These are phyloP conservation scores for Diplolepis rosae DNA, from an alignment of 2,888 invertebrate species.

Conservation along the genomic window DNA sequence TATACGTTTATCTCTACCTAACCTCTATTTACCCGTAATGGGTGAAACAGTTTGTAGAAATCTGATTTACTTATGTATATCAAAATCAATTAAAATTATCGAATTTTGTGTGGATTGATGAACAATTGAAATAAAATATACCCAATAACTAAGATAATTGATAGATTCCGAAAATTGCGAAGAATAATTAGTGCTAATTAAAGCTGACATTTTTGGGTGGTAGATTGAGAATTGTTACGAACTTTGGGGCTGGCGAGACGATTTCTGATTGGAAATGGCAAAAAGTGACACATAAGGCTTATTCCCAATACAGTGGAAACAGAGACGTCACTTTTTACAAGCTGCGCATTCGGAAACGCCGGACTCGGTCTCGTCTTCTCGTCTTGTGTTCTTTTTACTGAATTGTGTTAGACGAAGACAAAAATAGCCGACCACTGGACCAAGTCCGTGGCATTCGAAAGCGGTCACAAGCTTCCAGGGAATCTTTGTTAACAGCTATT, in stretches of 20 bases:
- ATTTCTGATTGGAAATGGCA: constrained; percentile 49
- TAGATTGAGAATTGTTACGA: background rate
- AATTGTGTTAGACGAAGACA: constrained; percentile 46
- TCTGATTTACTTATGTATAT: too few relatives aligned
- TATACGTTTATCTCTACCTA: too few relatives aligned
- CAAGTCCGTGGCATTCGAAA: constrained; percentile 44
- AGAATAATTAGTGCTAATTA: constrained; percentile 5
- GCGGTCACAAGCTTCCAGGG: constrained; percentile 53
- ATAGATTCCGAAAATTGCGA: too few relatives aligned
- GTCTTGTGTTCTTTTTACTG: constrained; percentile 49
- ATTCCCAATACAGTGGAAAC: constrained; percentile 53
- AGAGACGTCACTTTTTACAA: constrained; percentile 55
- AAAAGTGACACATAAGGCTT: constrained; percentile 51
- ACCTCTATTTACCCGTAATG: too few relatives aligned
- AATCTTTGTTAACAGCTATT: constrained; percentile 55
- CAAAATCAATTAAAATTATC: too few relatives aligned
- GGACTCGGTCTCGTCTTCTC: constrained; percentile 35
- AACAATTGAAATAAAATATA: too few relatives aligned
- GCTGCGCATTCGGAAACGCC: constrained; percentile 33
- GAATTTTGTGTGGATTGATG: too few relatives aligned
- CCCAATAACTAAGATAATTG: too few relatives aligned
- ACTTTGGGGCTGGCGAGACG: background rate
- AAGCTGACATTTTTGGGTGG: background rate
- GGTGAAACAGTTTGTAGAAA: too few relatives aligned
- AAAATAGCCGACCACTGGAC: constrained; percentile 44